Conservation (phyloP, 2,888 invertebrate genomes). For the Anthophora plumipes region DNA sequence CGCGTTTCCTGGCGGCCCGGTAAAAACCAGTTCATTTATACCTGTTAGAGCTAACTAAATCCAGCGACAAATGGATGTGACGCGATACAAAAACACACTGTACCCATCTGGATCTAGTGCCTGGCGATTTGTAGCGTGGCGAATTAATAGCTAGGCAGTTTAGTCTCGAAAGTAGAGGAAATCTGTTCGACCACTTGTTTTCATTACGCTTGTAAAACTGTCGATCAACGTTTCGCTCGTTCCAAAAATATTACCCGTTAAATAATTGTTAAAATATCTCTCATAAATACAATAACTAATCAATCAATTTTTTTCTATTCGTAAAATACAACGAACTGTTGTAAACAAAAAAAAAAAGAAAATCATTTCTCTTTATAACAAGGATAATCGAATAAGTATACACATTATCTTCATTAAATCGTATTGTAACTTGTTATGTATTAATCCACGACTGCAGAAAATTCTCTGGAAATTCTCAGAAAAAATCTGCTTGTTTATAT, state of each 20-base stretch:
- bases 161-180: not conserved
- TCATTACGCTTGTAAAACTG: not conserved
- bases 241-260: too few relatives aligned
- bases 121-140: not conserved
- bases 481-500: too few relatives aligned
- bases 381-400: too few relatives aligned
- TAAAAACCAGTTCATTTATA: constrained; percentile 11
- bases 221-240: not conserved
- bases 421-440: too few relatives aligned
- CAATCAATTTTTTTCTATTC: too few relatives aligned
- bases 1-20: not conserved
- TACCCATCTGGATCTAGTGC: not conserved
- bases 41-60: constrained; percentile 9
- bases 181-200: not conserved
- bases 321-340: too few relatives aligned
- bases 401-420: too few relatives aligned
- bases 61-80: constrained; percentile 1
- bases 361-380: too few relatives aligned
- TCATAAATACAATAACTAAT: not conserved
- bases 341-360: too few relatives aligned
- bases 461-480: too few relatives aligned
- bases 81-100: not conserved
- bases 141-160: not conserved
- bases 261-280: too few relatives aligned
- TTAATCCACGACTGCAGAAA: too few relatives aligned